Evolutionary conservation across 2,797 vertebrate species (phyloP).

Genomic region (Gallinago stenura): DNA sequence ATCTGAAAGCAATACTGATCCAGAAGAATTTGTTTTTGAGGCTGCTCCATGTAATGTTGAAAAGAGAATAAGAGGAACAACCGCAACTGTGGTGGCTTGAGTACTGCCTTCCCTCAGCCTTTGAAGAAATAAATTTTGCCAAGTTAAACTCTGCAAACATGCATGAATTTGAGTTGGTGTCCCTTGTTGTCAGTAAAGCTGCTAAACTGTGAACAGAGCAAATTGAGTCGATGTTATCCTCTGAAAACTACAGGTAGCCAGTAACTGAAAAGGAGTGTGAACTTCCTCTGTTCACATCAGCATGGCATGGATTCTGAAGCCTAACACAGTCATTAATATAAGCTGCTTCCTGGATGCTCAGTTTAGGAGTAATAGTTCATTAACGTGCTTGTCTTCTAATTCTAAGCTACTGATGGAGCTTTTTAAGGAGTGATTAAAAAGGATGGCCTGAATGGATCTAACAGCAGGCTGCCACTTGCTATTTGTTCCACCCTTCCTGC

Average conservation of each 20-base stretch:
- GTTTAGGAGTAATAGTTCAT: background rate
- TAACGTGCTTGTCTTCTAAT: background rate
- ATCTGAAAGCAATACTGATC: background rate
- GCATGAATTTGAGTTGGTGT: background rate
- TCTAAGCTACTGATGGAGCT: background rate
- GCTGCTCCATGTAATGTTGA: background rate
- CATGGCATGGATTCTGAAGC: background rate
- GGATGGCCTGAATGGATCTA: background rate
- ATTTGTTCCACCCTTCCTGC: background rate
- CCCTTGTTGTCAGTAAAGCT: background rate
- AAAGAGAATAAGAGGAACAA: background rate
- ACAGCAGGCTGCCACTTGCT: background rate
- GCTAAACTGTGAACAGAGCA: background rate
- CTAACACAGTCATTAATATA: background rate
- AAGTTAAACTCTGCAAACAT: background rate
- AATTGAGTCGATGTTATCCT: background rate
- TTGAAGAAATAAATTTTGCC: background rate
- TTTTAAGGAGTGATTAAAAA: background rate
- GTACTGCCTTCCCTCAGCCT: background rate
- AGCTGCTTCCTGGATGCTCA: conserved; percentile 5
- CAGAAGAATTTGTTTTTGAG: background rate
- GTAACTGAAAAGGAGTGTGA: background rate
- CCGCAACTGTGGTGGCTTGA: accelerated
- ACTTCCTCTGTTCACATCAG: background rate
- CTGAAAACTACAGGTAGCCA: background rate